A percentile compares a stretch with the other conserved stretches of the same genome.
phyloP scores from a whole-genome alignment of 2,888 invertebrate species.

The Emmelina monodactyla region DNA sequence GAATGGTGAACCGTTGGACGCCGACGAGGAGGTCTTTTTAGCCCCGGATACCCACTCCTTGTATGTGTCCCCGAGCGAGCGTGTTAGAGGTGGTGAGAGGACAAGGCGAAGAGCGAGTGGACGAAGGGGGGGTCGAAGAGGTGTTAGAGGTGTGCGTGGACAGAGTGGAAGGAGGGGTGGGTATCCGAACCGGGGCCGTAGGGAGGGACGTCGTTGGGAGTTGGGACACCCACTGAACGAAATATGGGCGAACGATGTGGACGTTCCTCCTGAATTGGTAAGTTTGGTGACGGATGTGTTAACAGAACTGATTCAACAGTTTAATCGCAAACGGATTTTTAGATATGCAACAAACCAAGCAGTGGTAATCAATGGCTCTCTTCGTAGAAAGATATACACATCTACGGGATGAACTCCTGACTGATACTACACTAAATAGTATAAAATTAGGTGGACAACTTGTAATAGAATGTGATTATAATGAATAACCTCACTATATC shows the following conservation, averaged over 20 bases:
- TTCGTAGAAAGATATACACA: too few relatives aligned
- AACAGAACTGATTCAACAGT: too few relatives aligned
- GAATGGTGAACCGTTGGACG: not conserved
- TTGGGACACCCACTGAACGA: slow-evolving; percentile 9
- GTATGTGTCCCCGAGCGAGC: not conserved
- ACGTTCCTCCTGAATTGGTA: slow-evolving; percentile 8
- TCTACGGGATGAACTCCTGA: too few relatives aligned
- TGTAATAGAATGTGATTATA: too few relatives aligned
- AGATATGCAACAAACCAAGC: too few relatives aligned
- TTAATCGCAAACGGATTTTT: too few relatives aligned
- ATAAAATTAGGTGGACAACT: too few relatives aligned
- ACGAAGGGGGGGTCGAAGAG: too few relatives aligned
- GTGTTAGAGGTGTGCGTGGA: slow-evolving; percentile 5
- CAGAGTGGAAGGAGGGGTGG: slow-evolving; percentile 3
- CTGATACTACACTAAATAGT: too few relatives aligned
- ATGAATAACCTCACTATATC: too few relatives aligned
- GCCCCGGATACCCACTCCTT: not conserved
- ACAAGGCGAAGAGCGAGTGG: not conserved
- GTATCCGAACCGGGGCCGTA: not conserved
- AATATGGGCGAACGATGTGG: slow-evolving; percentile 7
- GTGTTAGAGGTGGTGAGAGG: not conserved
- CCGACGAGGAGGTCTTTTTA: not conserved
- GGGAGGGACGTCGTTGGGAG: slow-evolving; percentile 4
- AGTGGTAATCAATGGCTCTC: too few relatives aligned
- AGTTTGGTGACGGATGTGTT: too few relatives aligned